Percentiles rank a stretch among this genome's conserved stretches.
Evolutionary conservation across 1,140 invertebrate genomes (phyloP).

Genomic region (Zaprionus capensis): DNA sequence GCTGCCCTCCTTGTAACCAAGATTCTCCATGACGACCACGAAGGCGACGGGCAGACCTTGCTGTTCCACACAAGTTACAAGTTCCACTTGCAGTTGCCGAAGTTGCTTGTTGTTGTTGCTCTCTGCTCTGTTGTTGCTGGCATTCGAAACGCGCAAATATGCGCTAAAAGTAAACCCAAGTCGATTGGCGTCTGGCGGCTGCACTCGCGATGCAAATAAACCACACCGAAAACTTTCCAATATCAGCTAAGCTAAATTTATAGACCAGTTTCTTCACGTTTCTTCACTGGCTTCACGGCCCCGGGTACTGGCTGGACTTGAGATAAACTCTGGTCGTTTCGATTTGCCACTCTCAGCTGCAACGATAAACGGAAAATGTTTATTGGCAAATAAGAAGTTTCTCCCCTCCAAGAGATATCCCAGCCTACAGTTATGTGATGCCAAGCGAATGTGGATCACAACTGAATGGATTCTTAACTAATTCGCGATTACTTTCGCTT

Average conservation of each 20-base stretch:
- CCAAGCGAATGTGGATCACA: conserved; percentile 14
- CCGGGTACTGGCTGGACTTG: conserved; percentile 1
- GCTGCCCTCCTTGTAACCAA: conserved; percentile 84
- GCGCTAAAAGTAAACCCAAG: conserved; percentile 52
- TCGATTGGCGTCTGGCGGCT: conserved; percentile 16
- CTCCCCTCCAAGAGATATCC: not conserved
- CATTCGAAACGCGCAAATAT: conserved; percentile 73
- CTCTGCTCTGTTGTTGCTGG: conserved; percentile 34
- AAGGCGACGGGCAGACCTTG: conserved; percentile 42
- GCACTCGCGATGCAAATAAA: conserved; percentile 51
- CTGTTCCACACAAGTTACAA: conserved; percentile 16
- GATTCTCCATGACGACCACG: conserved; percentile 79
- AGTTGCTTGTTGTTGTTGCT: conserved; percentile 26
- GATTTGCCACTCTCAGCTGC: conserved; percentile 26
- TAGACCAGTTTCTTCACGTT: conserved; percentile 48
- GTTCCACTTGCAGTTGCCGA: conserved; percentile 38
- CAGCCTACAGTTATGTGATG: conserved; percentile 11
- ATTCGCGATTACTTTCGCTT: conserved; percentile 34
- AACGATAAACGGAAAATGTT: conserved; percentile 26
- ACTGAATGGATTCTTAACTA: conserved; percentile 12
- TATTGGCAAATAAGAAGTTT: not conserved
- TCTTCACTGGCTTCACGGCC: not conserved
- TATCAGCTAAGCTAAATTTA: conserved; percentile 53
- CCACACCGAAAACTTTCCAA: conserved; percentile 56
- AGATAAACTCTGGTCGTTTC: conserved; percentile 6